Conservation (phyloP, 2,797 vertebrate species). For the Sebastes alutus region DNA sequence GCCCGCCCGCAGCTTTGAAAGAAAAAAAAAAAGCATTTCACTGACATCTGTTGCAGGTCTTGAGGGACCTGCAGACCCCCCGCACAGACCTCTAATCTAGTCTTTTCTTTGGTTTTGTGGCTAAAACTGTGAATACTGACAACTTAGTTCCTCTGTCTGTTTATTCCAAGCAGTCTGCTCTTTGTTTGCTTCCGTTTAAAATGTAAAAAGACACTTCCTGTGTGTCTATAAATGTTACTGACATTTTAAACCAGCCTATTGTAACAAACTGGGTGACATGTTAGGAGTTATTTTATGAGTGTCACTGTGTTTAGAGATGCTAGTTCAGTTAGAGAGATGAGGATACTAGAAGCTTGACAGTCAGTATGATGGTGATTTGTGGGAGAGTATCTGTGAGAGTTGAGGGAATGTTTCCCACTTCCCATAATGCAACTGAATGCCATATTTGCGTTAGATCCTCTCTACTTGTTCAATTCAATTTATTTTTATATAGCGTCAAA, state of each 20-base stretch:
- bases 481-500: too few species aligned
- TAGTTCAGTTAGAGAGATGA: not conserved
- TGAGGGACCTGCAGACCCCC: not conserved
- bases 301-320: not conserved
- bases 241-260: not conserved
- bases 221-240: not conserved
- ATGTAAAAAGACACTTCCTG: not conserved
- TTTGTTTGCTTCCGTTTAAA: not conserved
- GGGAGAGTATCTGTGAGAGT: not conserved
- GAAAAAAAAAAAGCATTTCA: not conserved
- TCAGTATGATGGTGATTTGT: not conserved
- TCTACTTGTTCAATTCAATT: not conserved
- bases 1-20: not conserved
- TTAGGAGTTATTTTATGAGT: not conserved
- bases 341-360: not conserved
- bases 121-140: not conserved
- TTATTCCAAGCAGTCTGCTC: not conserved
- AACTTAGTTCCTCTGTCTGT: slow-evolving; percentile 12
- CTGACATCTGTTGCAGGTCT: slow-evolving; percentile 36
- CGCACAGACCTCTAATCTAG: not conserved
- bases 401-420: too few species aligned
- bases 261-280: not conserved
- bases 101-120: slow-evolving; percentile 28
- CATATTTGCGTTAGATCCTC: not conserved
- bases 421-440: not conserved